These are phyloP conservation scores for Scytalopus superciliaris DNA, from an alignment of 2,113 vertebrate genomes.

Conservation along the genomic window DNA sequence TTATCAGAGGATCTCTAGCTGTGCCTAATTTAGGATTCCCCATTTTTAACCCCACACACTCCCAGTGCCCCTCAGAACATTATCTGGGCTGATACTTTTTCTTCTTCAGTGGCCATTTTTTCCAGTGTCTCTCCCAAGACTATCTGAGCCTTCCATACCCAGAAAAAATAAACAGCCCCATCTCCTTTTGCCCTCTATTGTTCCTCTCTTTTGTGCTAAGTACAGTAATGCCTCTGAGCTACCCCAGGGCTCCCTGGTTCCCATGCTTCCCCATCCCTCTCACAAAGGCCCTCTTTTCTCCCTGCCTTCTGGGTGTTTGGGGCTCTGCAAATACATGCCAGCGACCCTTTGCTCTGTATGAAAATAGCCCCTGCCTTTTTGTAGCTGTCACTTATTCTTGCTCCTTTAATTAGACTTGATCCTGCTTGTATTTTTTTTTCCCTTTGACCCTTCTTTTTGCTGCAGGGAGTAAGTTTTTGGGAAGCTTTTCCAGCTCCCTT, in stretches of 20 bases:
- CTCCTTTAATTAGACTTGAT: constrained; percentile 38
- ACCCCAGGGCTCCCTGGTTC: background rate
- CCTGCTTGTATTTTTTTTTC: background rate
- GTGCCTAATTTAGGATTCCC: background rate
- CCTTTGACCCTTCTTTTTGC: background rate
- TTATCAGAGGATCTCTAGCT: background rate
- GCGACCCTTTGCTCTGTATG: background rate
- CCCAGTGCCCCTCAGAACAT: rapidly evolving
- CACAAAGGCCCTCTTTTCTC: constrained; percentile 13
- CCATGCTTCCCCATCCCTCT: constrained; percentile 3
- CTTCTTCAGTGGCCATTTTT: background rate
- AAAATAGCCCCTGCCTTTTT: constrained; percentile 27
- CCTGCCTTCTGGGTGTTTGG: background rate
- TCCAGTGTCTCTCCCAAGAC: background rate
- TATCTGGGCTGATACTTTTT: background rate
- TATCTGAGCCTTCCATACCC: background rate
- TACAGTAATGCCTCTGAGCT: constrained; percentile 29
- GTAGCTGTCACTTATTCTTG: background rate
- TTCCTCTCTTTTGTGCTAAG: constrained; percentile 11
- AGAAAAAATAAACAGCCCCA: background rate
- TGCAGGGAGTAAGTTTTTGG: background rate
- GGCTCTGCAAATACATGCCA: background rate
- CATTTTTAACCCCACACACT: background rate
- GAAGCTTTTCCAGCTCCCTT: background rate
- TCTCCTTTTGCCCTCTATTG: constrained; percentile 25